Evolutionary conservation across 2,113 vertebrate genomes (phyloP).

Genomic region (Anarhynchus alexandrinus): DNA sequence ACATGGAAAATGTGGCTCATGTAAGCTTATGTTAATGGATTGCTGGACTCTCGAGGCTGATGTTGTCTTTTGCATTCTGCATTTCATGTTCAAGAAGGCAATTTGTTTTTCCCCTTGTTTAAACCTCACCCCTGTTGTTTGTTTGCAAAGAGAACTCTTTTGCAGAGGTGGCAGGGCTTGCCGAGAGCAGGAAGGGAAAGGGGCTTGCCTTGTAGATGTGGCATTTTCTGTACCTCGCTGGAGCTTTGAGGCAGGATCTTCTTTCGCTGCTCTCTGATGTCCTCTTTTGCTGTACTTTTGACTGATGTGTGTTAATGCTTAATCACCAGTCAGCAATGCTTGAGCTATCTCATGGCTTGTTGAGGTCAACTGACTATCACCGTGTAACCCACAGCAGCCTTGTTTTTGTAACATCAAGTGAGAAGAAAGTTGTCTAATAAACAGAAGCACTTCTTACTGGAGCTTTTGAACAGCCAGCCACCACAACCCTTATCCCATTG

Average conservation of each 20-base stretch:
- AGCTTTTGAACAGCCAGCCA: not conserved
- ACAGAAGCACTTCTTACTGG: not conserved
- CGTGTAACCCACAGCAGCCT: not conserved
- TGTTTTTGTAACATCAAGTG: not conserved
- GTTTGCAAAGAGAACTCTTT: not conserved
- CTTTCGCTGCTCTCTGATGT: not conserved
- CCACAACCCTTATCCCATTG: not conserved
- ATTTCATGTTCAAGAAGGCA: not conserved
- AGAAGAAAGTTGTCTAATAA: not conserved
- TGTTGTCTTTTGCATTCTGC: not conserved
- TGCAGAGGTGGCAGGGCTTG: not conserved
- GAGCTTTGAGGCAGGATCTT: not conserved
- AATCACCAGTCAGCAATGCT: not conserved
- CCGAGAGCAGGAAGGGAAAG: not conserved
- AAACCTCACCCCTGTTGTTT: not conserved
- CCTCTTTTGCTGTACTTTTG: not conserved
- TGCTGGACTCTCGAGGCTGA: slow-evolving; percentile 11
- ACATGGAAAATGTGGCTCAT: slow-evolving; percentile 69
- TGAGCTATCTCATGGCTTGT: not conserved
- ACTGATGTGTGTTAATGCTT: not conserved
- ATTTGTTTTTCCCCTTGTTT: not conserved
- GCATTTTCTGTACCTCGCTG: not conserved
- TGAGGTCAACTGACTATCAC: not conserved
- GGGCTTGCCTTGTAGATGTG: not conserved
- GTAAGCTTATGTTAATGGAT: slow-evolving; percentile 24